Conservation (phyloP, 2,113 vertebrate genomes). For the Serilophus lunatus region DNA sequence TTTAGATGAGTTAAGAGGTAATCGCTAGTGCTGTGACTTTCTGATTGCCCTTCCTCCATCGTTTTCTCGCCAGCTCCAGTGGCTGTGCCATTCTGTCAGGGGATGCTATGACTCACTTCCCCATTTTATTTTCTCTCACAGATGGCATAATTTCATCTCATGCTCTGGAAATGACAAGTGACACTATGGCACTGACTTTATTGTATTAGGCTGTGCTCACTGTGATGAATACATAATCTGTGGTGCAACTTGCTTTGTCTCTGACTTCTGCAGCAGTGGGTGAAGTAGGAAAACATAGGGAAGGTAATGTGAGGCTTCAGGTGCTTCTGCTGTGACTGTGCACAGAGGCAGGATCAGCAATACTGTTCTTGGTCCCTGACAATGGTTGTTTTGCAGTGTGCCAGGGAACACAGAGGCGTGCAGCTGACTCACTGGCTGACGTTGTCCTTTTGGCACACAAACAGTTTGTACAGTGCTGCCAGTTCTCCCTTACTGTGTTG, state of each 20-base stretch:
- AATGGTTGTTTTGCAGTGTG: neutral
- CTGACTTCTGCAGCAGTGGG: neutral
- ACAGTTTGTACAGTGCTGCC: neutral
- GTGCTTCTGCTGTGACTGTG: neutral
- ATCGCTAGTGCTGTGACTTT: conserved; percentile 4
- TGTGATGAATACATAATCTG: conserved; percentile 1
- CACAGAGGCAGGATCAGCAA: neutral
- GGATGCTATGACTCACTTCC: conserved; percentile 46
- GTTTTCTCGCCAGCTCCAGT: conserved; percentile 36
- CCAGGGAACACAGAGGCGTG: neutral
- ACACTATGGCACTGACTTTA: conserved; percentile 34
- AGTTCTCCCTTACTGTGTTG: neutral
- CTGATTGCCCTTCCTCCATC: conserved; percentile 38
- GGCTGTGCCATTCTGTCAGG: conserved; percentile 22
- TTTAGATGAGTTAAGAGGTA: conserved; percentile 37
- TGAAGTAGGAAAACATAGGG: neutral
- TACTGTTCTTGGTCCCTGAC: neutral
- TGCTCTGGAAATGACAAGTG: conserved; percentile 45
- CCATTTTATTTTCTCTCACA: conserved; percentile 23
- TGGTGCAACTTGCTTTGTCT: neutral
- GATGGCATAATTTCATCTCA: conserved; percentile 55
- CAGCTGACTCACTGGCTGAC: neutral
- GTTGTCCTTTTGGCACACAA: neutral
- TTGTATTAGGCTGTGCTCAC: neutral
- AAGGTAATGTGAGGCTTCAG: neutral